Evolutionary conservation across 1,140 invertebrate genomes (phyloP).

Genomic region (Brevipalpus yothersi): DNA sequence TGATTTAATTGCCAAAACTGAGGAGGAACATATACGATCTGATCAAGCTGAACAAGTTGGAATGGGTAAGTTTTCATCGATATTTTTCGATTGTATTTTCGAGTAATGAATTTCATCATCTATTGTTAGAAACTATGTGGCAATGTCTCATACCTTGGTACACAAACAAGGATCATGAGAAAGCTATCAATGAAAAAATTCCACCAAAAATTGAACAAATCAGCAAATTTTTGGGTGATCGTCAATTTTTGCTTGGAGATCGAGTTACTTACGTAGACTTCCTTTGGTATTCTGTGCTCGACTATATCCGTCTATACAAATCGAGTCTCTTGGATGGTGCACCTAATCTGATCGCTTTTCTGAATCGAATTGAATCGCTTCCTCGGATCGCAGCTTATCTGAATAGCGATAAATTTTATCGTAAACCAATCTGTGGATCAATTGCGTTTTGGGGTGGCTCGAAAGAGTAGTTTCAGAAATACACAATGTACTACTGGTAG

Average conservation of each 20-base stretch:
- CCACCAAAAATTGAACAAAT: neutral
- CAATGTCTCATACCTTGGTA: neutral
- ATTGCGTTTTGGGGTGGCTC: neutral
- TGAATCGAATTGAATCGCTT: neutral
- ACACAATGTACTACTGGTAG: too few relatives aligned
- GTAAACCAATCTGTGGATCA: neutral
- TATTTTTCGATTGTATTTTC: too few relatives aligned
- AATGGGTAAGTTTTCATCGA: too few relatives aligned
- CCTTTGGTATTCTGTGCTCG: conserved; percentile 25
- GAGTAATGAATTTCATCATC: too few relatives aligned
- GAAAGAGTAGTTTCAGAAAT: neutral
- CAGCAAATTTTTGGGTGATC: conserved; percentile 12
- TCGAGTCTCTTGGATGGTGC: neutral
- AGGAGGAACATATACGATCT: conserved; percentile 20
- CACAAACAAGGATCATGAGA: neutral
- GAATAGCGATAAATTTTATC: neutral
- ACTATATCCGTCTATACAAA: conserved; percentile 12
- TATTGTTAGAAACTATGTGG: too few relatives aligned
- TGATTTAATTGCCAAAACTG: conserved; percentile 18
- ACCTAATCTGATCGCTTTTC: neutral
- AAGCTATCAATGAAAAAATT: neutral
- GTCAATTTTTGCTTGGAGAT: conserved; percentile 22
- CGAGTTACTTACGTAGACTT: conserved; percentile 27
- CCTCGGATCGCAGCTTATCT: neutral
- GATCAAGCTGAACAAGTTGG: conserved; percentile 23